Evolutionary conservation across 2,113 vertebrate genomes (phyloP).

Genomic region (Dromaius novaehollandiae): DNA sequence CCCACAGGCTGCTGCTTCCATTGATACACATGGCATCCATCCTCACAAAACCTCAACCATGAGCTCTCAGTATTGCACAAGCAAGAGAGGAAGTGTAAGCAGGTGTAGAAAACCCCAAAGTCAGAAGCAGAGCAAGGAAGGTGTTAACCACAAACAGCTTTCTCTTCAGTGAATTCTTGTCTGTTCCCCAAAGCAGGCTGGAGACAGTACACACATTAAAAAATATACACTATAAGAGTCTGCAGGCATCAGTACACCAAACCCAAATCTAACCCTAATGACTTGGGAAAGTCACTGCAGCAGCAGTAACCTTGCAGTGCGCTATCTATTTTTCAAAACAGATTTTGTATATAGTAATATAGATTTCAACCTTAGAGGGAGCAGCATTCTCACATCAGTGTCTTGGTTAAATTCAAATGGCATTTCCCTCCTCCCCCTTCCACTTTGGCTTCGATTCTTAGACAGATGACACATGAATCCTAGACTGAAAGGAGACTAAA

Average conservation of each 20-base stretch:
- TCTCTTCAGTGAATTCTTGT: background rate
- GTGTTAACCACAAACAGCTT: background rate
- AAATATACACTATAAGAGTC: accelerated
- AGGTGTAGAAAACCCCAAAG: background rate
- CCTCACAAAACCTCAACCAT: background rate
- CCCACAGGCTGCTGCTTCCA: background rate
- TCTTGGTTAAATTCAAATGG: background rate
- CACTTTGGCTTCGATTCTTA: background rate
- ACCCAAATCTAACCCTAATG: background rate
- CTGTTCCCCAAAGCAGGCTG: background rate
- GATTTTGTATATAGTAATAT: background rate
- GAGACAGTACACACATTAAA: background rate
- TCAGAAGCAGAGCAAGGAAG: background rate
- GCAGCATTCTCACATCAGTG: background rate
- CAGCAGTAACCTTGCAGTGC: background rate
- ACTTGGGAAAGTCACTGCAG: background rate
- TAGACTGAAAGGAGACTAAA: background rate
- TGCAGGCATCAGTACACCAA: background rate
- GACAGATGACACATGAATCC: background rate
- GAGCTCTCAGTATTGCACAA: background rate
- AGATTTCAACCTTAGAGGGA: background rate
- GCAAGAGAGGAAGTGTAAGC: background rate
- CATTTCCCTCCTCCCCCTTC: background rate
- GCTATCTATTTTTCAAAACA: background rate
- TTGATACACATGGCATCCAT: background rate